Percentiles rank a stretch among this genome's conserved stretches.
These are phyloP conservation scores for Macrophya alboannulata DNA, from an alignment of 2,888 invertebrate genomes.

Conservation along the genomic window DNA sequence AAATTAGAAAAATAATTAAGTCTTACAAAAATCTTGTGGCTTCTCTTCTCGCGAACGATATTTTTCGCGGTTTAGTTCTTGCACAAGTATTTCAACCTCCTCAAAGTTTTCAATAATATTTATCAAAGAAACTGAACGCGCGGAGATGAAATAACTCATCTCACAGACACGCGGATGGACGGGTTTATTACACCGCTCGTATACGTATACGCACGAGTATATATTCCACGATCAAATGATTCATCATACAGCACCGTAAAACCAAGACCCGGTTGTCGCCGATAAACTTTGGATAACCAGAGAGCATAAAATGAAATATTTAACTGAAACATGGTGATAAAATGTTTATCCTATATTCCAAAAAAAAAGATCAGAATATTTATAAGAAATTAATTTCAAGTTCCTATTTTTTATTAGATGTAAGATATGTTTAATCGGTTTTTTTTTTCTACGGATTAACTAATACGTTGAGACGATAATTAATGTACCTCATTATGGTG, in stretches of 20 bases:
- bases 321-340: constrained; percentile 14
- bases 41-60: neutral
- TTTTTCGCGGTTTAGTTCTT: neutral
- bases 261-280: constrained; percentile 4
- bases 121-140: neutral
- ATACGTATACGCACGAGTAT: neutral
- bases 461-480: neutral
- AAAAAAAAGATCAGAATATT: neutral
- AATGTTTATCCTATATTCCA: constrained; percentile 2
- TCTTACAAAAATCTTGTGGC: neutral
- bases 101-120: constrained; percentile 31
- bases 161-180: constrained; percentile 23
- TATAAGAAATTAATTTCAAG: neutral
- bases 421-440: neutral
- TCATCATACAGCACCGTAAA: constrained; percentile 19
- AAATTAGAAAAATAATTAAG: constrained; percentile 15
- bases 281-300: constrained; percentile 14
- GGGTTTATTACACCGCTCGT: constrained; percentile 13
- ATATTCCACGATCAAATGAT: constrained; percentile 41
- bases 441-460: neutral
- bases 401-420: neutral
- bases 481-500: neutral
- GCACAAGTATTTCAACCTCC: neutral
- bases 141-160: constrained; percentile 37
- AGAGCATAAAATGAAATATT: neutral